These are phyloP conservation scores for Lasioglossum malachurum DNA, from an alignment of 2,888 invertebrate genomes.

Conservation along the genomic window DNA sequence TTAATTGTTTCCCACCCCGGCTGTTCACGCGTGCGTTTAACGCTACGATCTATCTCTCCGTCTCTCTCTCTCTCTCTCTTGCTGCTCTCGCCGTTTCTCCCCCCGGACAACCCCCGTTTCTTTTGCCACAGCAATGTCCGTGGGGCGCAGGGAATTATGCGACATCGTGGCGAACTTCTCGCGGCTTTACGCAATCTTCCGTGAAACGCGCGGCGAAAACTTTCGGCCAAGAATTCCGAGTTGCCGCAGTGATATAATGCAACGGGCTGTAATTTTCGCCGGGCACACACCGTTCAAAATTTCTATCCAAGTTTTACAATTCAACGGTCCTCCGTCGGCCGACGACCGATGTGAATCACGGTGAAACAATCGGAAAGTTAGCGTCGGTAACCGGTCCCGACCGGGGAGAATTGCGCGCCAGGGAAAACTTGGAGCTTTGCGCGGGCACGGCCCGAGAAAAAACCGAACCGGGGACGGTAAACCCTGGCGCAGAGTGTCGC, in stretches of 20 bases:
- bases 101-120: background rate
- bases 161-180: constrained; percentile 26
- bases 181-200: constrained; percentile 36
- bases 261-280: constrained; percentile 53
- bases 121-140: background rate
- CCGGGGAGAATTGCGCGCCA: constrained; percentile 40
- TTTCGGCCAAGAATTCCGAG: constrained; percentile 44
- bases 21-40: background rate
- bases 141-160: constrained; percentile 25
- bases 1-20: constrained; percentile 22
- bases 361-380: constrained; percentile 61
- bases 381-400: constrained; percentile 33
- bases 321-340: constrained; percentile 39
- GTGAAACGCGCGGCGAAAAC: constrained; percentile 17
- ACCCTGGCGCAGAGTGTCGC: background rate
- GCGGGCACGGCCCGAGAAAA: background rate
- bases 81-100: background rate
- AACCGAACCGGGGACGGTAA: background rate
- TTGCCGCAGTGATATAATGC: constrained; percentile 28
- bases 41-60: background rate
- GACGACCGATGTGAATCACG: constrained; percentile 48
- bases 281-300: constrained; percentile 38
- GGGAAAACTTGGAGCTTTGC: constrained; percentile 22
- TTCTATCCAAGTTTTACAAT: constrained; percentile 65
- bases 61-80: background rate